Evolutionary conservation across 2,113 vertebrate genomes (phyloP).

Genomic region (Smithornis capensis): DNA sequence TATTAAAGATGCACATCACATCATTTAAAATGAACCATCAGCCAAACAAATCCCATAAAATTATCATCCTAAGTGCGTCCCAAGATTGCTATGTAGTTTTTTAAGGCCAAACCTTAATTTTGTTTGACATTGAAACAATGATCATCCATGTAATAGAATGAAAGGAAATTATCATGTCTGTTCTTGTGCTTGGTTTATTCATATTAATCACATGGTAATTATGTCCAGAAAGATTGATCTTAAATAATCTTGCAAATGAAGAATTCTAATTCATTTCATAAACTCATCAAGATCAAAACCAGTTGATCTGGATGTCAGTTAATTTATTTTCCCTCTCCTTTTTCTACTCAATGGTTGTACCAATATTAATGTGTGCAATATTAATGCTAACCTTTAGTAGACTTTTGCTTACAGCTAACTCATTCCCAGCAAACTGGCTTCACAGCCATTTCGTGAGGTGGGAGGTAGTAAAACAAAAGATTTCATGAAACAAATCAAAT

Average conservation of each 20-base stretch:
- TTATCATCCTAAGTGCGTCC: slow-evolving; percentile 42
- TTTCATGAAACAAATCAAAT: slow-evolving; percentile 55
- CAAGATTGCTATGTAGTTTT: slow-evolving; percentile 40
- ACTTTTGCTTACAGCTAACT: not conserved
- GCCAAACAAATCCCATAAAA: slow-evolving; percentile 47
- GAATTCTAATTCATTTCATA: slow-evolving; percentile 40
- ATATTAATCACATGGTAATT: slow-evolving; percentile 65
- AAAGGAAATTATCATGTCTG: slow-evolving; percentile 45
- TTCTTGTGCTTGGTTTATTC: slow-evolving; percentile 59
- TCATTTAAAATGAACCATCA: slow-evolving; percentile 37
- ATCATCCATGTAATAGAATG: slow-evolving; percentile 45
- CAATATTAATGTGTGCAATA: not conserved
- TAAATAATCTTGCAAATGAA: slow-evolving; percentile 62
- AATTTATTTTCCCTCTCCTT: slow-evolving; percentile 37
- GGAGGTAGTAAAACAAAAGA: not conserved
- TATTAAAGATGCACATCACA: slow-evolving; percentile 54
- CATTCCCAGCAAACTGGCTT: not conserved
- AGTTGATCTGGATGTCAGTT: slow-evolving; percentile 42
- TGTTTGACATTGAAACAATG: slow-evolving; percentile 61
- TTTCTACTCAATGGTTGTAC: slow-evolving; percentile 16
- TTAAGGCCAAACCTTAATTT: slow-evolving; percentile 50
- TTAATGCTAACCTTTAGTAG: not conserved
- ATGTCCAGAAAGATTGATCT: slow-evolving; percentile 56
- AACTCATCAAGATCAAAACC: slow-evolving; percentile 51
- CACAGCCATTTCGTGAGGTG: not conserved